These are phyloP conservation scores for Grallaria varia DNA, from an alignment of 2,113 vertebrate genomes.

Conservation along the genomic window DNA sequence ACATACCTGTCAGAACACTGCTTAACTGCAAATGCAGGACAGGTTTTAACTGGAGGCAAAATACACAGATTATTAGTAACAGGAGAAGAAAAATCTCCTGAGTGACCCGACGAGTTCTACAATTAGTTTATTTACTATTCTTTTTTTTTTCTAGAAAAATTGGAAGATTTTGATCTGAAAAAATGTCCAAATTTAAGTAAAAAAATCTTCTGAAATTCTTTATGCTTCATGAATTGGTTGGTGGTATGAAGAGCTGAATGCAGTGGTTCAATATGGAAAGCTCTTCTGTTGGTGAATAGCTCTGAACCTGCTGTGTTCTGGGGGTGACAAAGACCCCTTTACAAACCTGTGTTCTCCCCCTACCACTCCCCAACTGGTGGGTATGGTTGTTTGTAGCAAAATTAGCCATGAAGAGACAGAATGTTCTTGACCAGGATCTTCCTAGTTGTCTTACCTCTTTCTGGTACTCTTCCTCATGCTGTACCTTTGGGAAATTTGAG, in stretches of 20 bases:
- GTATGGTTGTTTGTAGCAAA: background rate
- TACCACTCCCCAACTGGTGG: background rate
- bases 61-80: background rate
- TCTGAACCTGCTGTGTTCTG: background rate
- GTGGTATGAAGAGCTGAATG: background rate
- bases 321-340: background rate
- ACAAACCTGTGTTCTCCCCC: background rate
- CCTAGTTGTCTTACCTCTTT: background rate
- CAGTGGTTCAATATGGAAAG: background rate
- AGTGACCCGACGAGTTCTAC: no score
- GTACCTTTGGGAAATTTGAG: background rate
- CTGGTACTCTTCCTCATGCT: background rate
- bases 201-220: background rate
- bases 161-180: background rate
- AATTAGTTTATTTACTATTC: background rate
- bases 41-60: background rate
- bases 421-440: background rate
- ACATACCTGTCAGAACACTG: background rate
- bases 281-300: background rate
- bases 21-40: background rate
- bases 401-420: background rate
- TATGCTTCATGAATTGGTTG: rapidly evolving
- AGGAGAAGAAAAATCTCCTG: background rate
- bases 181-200: background rate
- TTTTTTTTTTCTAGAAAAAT: background rate